Conservation (phyloP, 2,797 vertebrate species). For the Scyliorhinus canicula region DNA sequence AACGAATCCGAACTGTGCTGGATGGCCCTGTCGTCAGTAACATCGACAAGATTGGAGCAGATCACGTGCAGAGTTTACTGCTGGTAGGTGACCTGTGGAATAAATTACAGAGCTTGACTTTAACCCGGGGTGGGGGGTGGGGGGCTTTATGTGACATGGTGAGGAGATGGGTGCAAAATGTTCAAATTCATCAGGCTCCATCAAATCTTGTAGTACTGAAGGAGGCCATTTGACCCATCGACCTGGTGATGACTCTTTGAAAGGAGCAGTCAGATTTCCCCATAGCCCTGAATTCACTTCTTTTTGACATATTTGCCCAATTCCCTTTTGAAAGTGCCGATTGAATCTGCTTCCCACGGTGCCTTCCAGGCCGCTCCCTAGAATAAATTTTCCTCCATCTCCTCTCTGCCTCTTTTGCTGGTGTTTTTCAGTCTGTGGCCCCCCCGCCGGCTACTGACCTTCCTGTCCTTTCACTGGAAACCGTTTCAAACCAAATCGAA, state of each 20-base stretch:
- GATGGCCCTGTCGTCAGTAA: constrained; percentile 81
- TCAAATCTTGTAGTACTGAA: neutral
- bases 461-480: neutral
- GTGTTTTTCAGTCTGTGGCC: neutral
- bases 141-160: neutral
- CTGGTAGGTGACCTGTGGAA: constrained; percentile 60
- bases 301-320: neutral
- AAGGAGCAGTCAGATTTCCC: neutral
- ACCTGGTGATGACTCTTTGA: neutral
- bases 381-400: neutral
- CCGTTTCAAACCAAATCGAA: neutral
- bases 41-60: constrained; percentile 89
- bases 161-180: neutral
- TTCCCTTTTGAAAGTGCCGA: neutral
- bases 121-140: neutral
- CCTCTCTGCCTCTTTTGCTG: neutral
- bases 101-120: neutral
- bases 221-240: neutral
- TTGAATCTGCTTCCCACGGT: neutral
- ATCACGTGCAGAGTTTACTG: constrained; percentile 85
- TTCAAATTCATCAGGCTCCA: neutral
- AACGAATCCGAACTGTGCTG: constrained; percentile 73
- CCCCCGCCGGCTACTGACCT: no score
- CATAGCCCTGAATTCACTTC: neutral
- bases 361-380: neutral